Evolutionary conservation across 2,797 vertebrate genomes (phyloP), one percentile per base, ranked within the genome.

Genomic region (Periparus ater): DNA sequence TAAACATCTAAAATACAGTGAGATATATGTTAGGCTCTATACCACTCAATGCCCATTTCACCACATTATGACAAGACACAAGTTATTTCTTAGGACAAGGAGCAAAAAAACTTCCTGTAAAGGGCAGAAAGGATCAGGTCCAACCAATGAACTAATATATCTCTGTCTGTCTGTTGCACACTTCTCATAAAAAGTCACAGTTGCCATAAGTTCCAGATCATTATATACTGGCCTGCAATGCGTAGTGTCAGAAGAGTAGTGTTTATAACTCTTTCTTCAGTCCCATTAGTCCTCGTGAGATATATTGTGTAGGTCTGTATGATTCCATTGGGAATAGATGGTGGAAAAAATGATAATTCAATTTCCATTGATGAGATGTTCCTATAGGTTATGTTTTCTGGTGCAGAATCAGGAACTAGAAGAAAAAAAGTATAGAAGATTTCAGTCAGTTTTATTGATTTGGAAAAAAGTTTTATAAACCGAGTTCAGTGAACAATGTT

Each of bases 251-350:
- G 86, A 89, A 96, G 55, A 34, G 97, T 97, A 38, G 97, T 98
- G 71, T 98, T 97, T 93, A 97, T 94, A 42, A 90, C 79, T 94
- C 95, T 98, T 70, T 97, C 82, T 19, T 98, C 96, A 4, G 94
- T 97, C 88, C 80, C 96, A 84, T 97, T 97, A 82, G 34, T 85
- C 72, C 74, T 96, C 21, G 34, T 96, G 57, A 98, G 96, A 89
- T 98, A 98, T 94, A 98, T 83, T 72, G 98, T 98, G 65, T 98
- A 98, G 38, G 93, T 96, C 91, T 96, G 89, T 95, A 98, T 96
- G 61, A 98, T 96, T 89, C 98, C 98, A 95, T 98, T 98, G 32
- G 98, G 98, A 94, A 84, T 63, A 18, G 81, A 90, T 44, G 98
- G 98, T 57, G 98, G 98, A 66, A 96, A 91, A 91, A 98, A 98